Evolutionary conservation across 2,797 vertebrate species (phyloP), one percentile per base, ranked within the genome.

Genomic region (Myotis myotis): DNA sequence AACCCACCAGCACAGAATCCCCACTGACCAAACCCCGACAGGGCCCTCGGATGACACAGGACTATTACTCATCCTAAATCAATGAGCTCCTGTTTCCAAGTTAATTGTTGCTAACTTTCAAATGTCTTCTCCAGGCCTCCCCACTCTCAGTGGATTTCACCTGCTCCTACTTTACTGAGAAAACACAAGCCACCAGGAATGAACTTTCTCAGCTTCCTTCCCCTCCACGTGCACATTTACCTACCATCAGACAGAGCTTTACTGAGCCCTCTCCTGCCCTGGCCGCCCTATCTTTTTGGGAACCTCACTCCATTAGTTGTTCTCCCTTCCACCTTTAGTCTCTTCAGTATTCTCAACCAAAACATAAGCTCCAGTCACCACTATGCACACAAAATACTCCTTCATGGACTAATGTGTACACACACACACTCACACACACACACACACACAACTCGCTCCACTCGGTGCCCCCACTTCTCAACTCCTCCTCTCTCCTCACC

Each of bases 271-370:
- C n/a, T 68, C 28, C 57, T 53, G 10, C 44, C 66, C 1, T 3
- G 6, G 8, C 28, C 1, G 17, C 44, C 51, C 15, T 6, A 41
- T 15, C 76, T 74, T 70, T 80, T 71, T 53, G 13, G 38, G 53
- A 93, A 72, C 7, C 15, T 72, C 49, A 10, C 25, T 84, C 57
- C 51, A 23, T 30, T 36, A 74, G 36, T 49, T 16, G 41, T 41
- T 78, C 74, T 81, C 41, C 78, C 44, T 86, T 78, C 53, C 49
- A 76, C 62, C 10, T 78, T 88, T 68, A 51, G 51, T 87, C 62
- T 41, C 53, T 49, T 44, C 72, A 36, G 1, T 70, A 22, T 62
- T 81, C 28, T 86, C 70, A 74, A 78, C 12, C 28, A 62, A 62
- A 62, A 15, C 60, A 62, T 30, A 62, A 62, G 60, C 60, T 15